Conservation (phyloP, 2,888 invertebrate species). For the Cephus spinipes region DNA sequence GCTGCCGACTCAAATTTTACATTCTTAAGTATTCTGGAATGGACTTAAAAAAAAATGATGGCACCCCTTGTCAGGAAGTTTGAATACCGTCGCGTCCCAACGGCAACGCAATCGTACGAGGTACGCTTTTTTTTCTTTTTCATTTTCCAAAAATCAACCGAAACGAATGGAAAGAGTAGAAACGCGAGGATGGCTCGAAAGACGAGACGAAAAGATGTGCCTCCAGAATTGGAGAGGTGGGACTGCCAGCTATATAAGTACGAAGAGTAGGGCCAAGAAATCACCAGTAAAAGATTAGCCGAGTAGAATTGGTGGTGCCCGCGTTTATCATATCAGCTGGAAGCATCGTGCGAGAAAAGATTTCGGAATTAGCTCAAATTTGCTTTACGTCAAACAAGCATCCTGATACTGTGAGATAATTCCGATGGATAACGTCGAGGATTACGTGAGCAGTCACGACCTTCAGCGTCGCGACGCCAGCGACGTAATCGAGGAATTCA, state of each 20-base stretch:
- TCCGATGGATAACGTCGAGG: slow-evolving; percentile 48
- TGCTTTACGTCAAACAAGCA: background rate
- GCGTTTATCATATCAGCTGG: background rate
- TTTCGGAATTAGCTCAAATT: background rate
- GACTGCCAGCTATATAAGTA: slow-evolving; percentile 36
- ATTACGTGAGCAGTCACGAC: slow-evolving; percentile 75
- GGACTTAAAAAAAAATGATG: too few relatives aligned
- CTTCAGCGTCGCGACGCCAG: slow-evolving; percentile 77
- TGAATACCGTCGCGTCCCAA: too few relatives aligned
- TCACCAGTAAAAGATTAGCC: slow-evolving; percentile 45
- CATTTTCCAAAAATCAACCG: background rate
- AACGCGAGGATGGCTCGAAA: slow-evolving; percentile 14
- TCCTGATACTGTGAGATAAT: background rate
- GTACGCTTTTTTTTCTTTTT: background rate
- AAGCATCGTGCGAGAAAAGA: slow-evolving; percentile 7
- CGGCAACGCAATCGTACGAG: too few relatives aligned
- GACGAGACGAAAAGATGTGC: slow-evolving; percentile 9
- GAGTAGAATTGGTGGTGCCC: slow-evolving; percentile 18
- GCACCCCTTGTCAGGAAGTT: too few relatives aligned
- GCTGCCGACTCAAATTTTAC: too few relatives aligned
- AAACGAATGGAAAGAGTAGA: background rate
- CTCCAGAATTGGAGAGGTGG: slow-evolving; percentile 32
- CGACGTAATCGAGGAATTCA: slow-evolving; percentile 75
- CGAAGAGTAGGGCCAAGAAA: slow-evolving; percentile 30
- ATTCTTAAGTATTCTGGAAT: too few relatives aligned